phyloP scores from a whole-genome alignment of 2,888 invertebrate genomes.

The Baccha elongata region DNA sequence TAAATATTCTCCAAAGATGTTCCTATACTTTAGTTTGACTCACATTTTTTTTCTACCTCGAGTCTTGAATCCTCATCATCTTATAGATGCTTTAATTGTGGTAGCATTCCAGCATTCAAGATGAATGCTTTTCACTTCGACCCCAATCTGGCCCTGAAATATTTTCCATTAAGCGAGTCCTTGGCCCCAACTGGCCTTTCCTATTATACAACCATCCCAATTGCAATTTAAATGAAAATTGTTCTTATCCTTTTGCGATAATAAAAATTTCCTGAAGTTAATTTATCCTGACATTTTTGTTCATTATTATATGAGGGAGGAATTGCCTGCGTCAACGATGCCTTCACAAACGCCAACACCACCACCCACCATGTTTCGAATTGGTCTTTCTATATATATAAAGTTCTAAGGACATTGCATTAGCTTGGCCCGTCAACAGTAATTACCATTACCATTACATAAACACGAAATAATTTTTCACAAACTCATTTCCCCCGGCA shows the following conservation, averaged over 20 bases:
- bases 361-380: background rate
- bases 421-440: slow-evolving; percentile 67
- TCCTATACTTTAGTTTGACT: background rate
- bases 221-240: slow-evolving; percentile 51
- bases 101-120: slow-evolving; percentile 35
- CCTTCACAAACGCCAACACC: background rate
- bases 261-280: slow-evolving; percentile 72
- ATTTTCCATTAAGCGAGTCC: slow-evolving; percentile 35
- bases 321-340: slow-evolving; percentile 7
- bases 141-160: slow-evolving; percentile 50
- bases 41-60: background rate
- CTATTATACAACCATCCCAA: slow-evolving; percentile 9
- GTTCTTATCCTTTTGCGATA: slow-evolving; percentile 70
- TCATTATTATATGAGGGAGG: slow-evolving; percentile 57
- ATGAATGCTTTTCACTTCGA: slow-evolving; percentile 40
- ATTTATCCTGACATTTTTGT: slow-evolving; percentile 71
- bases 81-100: slow-evolving; percentile 49
- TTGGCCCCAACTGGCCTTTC: slow-evolving; percentile 2
- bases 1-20: slow-evolving; percentile 57
- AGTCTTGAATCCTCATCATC: background rate
- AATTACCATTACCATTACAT: slow-evolving; percentile 72
- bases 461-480: slow-evolving; percentile 73
- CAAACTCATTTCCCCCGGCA: slow-evolving; percentile 67
- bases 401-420: slow-evolving; percentile 49
- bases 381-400: slow-evolving; percentile 8